Percentiles rank a stretch among this genome's conserved stretches.
These are phyloP conservation scores for Petromus typicus DNA, from an alignment of 2,113 vertebrate genomes.

Conservation along the genomic window DNA sequence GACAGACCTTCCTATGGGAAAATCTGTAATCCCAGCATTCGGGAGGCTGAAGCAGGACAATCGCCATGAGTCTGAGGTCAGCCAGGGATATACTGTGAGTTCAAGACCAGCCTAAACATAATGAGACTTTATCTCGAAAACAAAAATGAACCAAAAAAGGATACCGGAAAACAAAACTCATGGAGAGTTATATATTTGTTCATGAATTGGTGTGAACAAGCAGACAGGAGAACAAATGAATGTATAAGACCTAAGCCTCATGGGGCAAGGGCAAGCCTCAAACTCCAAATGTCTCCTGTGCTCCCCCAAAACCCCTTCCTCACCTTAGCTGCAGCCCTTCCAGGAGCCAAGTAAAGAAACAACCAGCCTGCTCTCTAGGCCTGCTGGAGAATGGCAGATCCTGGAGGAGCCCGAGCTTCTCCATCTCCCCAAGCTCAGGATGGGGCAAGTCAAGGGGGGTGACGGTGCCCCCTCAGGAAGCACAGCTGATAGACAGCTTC, in stretches of 20 bases:
- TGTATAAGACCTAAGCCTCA: neutral
- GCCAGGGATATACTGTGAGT: neutral
- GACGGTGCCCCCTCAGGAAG: neutral
- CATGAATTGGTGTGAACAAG: neutral
- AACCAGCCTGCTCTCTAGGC: neutral
- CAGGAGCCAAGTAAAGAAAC: neutral
- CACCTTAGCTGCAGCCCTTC: neutral
- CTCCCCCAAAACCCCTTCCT: neutral
- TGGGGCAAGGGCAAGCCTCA: neutral
- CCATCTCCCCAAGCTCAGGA: neutral
- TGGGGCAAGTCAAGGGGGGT: neutral
- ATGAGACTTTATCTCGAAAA: neutral
- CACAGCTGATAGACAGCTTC: neutral
- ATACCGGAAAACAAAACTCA: neutral
- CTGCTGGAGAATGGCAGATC: neutral
- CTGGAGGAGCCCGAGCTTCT: neutral
- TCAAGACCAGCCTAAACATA: neutral
- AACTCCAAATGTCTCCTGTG: neutral
- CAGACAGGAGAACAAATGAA: neutral
- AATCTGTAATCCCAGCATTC: neutral
- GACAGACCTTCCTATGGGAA: neutral
- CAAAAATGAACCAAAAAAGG: neutral
- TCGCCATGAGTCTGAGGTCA: neutral
- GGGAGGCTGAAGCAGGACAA: neutral
- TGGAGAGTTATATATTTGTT: neutral